phyloP scores from a whole-genome alignment of 2,888 invertebrate genomes.

The Pristionchus arcanus region DNA sequence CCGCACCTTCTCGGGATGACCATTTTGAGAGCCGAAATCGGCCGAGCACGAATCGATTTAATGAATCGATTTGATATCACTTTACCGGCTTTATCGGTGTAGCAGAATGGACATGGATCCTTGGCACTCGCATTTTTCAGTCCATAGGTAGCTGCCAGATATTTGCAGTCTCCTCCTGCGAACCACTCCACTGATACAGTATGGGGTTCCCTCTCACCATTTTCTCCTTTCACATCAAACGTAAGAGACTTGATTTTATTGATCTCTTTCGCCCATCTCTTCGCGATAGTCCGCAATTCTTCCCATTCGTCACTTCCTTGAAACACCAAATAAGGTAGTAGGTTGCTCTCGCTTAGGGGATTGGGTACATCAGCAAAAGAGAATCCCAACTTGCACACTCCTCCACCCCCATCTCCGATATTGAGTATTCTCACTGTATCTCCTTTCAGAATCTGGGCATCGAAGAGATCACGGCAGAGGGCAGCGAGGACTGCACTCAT shows the following conservation, averaged over 20 bases:
- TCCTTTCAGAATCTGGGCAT: too few relatives aligned
- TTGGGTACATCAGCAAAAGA: background rate
- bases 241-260: background rate
- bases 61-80: background rate
- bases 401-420: too few relatives aligned
- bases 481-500: too few relatives aligned
- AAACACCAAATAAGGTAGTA: background rate
- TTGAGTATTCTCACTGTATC: too few relatives aligned
- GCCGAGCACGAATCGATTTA: background rate
- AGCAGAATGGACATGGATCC: background rate
- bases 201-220: too few relatives aligned
- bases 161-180: constrained; percentile 2
- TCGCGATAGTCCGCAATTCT: background rate
- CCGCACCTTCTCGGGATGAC: background rate
- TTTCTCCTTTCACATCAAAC: background rate
- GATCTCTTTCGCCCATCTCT: background rate
- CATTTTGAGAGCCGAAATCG: background rate
- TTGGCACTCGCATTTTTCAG: background rate
- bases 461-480: too few relatives aligned
- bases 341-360: background rate
- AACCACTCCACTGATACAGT: constrained; percentile 9
- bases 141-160: background rate
- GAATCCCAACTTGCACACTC: too few relatives aligned
- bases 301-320: background rate
- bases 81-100: background rate